Conservation (phyloP, 2,113 vertebrate species). For the Thalassarche chlororhynchos region DNA sequence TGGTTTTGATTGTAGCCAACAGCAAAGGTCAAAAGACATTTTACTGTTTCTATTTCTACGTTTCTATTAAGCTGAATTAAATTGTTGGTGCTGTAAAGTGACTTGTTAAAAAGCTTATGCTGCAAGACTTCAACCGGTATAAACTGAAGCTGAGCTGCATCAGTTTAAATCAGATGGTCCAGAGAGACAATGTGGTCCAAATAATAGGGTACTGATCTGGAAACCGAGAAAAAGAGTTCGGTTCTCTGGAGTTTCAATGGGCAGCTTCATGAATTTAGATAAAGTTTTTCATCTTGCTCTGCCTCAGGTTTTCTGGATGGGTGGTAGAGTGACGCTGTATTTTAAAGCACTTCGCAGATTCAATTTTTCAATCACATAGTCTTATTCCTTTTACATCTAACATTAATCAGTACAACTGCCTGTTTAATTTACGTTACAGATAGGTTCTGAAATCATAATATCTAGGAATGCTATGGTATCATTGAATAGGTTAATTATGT, state of each 20-base stretch:
- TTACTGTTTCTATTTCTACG: conserved; percentile 1
- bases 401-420: neutral
- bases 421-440: neutral
- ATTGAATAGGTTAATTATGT: neutral
- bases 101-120: conserved; percentile 47
- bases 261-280: neutral
- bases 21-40: conserved; percentile 51
- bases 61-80: conserved; percentile 39
- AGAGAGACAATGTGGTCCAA: neutral
- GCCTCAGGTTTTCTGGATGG: neutral
- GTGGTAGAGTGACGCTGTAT: neutral
- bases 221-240: neutral
- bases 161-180: neutral
- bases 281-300: neutral
- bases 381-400: neutral
- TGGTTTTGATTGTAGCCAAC: conserved; percentile 29
- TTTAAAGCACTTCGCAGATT: neutral
- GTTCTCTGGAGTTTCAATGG: neutral
- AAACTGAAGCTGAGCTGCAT: neutral
- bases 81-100: conserved; percentile 3
- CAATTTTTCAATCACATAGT: neutral
- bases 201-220: neutral
- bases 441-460: neutral
- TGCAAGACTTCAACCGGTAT: neutral
- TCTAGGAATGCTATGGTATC: neutral